Percentiles rank a stretch among this genome's conserved stretches.
phyloP scores from a whole-genome alignment of 2,888 invertebrate genomes.

The Yponomeuta evonymella region DNA sequence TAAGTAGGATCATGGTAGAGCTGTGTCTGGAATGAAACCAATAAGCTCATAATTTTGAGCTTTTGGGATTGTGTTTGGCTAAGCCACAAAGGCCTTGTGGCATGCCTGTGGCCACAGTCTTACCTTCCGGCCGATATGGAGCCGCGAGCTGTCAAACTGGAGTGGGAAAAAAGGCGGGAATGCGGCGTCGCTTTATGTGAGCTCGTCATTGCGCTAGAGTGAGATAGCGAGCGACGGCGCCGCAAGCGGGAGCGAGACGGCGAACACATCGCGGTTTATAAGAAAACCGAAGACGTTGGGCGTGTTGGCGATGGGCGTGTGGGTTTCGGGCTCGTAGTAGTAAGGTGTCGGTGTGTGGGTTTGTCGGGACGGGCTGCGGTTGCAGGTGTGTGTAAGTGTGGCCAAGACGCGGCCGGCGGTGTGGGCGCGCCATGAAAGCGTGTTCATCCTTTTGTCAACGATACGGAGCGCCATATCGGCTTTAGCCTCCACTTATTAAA shows the following conservation, averaged over 20 bases:
- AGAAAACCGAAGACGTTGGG: slow-evolving; percentile 77
- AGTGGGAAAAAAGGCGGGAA: slow-evolving; percentile 78
- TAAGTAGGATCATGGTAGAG: background rate
- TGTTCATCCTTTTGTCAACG: slow-evolving; percentile 70
- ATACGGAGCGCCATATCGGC: slow-evolving; percentile 63
- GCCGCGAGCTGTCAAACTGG: slow-evolving; percentile 77
- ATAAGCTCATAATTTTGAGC: slow-evolving; percentile 5
- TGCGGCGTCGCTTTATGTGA: slow-evolving; percentile 75
- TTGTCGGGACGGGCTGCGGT: slow-evolving; percentile 26
- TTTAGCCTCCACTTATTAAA: slow-evolving; percentile 69
- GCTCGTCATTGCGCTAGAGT: slow-evolving; percentile 71
- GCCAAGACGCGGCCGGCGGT: slow-evolving; percentile 46
- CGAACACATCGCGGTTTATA: slow-evolving; percentile 74
- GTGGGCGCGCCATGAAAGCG: slow-evolving; percentile 39
- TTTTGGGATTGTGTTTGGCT: background rate
- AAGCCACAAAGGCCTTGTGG: background rate
- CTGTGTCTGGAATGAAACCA: background rate
- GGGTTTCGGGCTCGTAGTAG: slow-evolving; percentile 60
- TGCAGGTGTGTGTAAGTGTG: slow-evolving; percentile 38
- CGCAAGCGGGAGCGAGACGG: slow-evolving; percentile 48
- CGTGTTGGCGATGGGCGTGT: slow-evolving; percentile 76
- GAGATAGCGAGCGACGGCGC: slow-evolving; percentile 37
- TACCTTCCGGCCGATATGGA: slow-evolving; percentile 73
- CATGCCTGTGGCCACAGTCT: slow-evolving; percentile 61
- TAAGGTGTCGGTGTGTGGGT: slow-evolving; percentile 41